These are phyloP conservation scores for Sycophaga agraensis DNA, from an alignment of 1,140 invertebrate genomes.

Conservation along the genomic window DNA sequence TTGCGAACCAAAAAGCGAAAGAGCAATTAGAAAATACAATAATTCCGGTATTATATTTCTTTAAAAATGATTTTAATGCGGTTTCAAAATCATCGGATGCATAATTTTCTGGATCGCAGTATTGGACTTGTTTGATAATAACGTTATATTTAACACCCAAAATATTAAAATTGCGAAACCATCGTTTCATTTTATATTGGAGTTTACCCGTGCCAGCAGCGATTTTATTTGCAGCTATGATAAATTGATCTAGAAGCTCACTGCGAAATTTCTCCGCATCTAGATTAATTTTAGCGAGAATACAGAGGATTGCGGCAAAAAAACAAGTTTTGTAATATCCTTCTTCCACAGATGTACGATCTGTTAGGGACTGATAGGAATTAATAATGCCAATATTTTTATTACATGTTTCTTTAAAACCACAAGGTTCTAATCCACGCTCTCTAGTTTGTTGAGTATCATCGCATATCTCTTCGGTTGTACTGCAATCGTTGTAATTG, in stretches of 20 bases:
- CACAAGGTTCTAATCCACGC: not conserved
- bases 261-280: constrained; percentile 35
- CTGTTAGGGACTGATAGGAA: constrained; percentile 33
- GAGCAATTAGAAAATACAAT: constrained; percentile 43
- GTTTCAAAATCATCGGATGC: constrained; percentile 31
- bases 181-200: constrained; percentile 38
- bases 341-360: constrained; percentile 28
- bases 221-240: constrained; percentile 38
- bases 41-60: constrained; percentile 44
- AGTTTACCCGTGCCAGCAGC: constrained; percentile 37
- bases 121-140: constrained; percentile 40
- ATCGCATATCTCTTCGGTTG: not conserved
- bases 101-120: constrained; percentile 39
- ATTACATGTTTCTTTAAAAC: constrained; percentile 33
- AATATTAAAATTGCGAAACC: constrained; percentile 43
- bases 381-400: constrained; percentile 37
- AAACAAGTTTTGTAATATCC: constrained; percentile 46
- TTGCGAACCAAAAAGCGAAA: constrained; percentile 45
- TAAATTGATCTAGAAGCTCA: constrained; percentile 40
- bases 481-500: not conserved
- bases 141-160: constrained; percentile 40
- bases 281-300: constrained; percentile 43
- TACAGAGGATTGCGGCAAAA: constrained; percentile 44
- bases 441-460: not conserved
- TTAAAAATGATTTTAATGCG: constrained; percentile 35